These are phyloP conservation scores for Actias luna DNA, from an alignment of 2,888 invertebrate species.

Conservation along the genomic window DNA sequence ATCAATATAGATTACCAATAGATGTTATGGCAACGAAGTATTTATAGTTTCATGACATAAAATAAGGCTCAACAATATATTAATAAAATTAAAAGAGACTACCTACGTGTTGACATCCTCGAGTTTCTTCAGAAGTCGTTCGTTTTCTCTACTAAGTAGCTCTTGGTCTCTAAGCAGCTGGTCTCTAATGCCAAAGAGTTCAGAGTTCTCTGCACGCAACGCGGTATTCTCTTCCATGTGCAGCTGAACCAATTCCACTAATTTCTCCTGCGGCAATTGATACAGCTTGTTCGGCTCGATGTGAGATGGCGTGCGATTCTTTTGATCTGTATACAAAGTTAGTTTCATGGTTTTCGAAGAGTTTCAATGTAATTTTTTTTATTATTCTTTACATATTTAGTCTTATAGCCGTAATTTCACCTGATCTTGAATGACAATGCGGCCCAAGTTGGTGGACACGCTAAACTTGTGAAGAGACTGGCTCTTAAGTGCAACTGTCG, in stretches of 20 bases:
- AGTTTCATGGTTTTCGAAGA: too few species aligned
- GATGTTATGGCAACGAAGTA: too few species aligned
- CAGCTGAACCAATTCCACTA: conserved; percentile 91
- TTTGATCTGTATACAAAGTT: conserved; percentile 40
- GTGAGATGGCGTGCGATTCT: conserved; percentile 77
- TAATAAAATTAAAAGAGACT: not conserved
- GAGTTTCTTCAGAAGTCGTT: conserved; percentile 91
- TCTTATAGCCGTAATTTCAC: too few species aligned
- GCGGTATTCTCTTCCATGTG: conserved; percentile 92
- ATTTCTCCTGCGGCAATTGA: conserved; percentile 88
- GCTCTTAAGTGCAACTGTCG: too few species aligned
- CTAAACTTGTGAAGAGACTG: too few species aligned
- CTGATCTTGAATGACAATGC: too few species aligned
- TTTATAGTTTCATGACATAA: too few species aligned
- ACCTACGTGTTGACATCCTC: conserved; percentile 94
- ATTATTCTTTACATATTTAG: too few species aligned
- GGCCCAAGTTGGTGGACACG: too few species aligned
- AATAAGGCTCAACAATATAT: not conserved
- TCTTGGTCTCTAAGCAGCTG: conserved; percentile 94
- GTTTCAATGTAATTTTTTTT: too few species aligned
- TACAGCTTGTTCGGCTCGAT: conserved; percentile 88
- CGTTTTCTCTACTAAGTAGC: conserved; percentile 94
- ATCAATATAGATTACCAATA: too few species aligned
- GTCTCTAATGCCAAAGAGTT: conserved; percentile 90
- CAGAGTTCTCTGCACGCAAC: conserved; percentile 91